Evolutionary conservation across 1,140 invertebrate species (phyloP).

Genomic region (Condylostylus longicornis): DNA sequence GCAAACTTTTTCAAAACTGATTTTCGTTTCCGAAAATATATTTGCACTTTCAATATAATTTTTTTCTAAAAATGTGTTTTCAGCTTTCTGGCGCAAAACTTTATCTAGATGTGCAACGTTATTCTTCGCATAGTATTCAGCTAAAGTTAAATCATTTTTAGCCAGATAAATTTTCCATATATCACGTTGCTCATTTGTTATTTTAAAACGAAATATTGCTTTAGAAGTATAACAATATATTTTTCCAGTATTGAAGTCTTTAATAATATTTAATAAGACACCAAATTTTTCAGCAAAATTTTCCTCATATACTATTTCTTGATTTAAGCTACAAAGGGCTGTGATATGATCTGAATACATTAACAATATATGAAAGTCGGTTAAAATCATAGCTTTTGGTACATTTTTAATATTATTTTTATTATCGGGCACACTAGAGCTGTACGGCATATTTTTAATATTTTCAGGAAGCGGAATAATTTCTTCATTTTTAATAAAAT

Average conservation of each 20-base stretch:
- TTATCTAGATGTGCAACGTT: conserved; percentile 67
- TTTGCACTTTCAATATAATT: conserved; percentile 72
- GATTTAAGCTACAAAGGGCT: conserved; percentile 71
- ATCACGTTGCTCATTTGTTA: conserved; percentile 72
- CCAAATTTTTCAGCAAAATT: conserved; percentile 66
- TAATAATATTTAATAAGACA: conserved; percentile 61
- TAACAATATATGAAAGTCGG: conserved; percentile 79
- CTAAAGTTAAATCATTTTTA: conserved; percentile 72
- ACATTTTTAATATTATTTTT: conserved; percentile 26
- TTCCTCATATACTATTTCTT: conserved; percentile 78
- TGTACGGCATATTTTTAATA: neutral
- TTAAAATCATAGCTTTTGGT: conserved; percentile 67
- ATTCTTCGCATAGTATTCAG: conserved; percentile 63
- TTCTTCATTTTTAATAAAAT: conserved; percentile 7
- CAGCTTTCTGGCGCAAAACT: conserved; percentile 78
- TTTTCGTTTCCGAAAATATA: conserved; percentile 74
- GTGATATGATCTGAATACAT: conserved; percentile 71
- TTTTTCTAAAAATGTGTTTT: conserved; percentile 65
- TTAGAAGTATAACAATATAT: conserved; percentile 78
- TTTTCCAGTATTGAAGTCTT: conserved; percentile 63
- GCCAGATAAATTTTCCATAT: conserved; percentile 82
- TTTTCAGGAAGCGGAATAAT: conserved; percentile 3
- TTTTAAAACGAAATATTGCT: conserved; percentile 72
- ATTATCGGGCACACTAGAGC: conserved; percentile 1
- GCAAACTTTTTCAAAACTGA: conserved; percentile 88